Evolutionary conservation across 2,797 vertebrate genomes (phyloP), one percentile per base, ranked within the genome.

Genomic region (Dermochelys coriacea): DNA sequence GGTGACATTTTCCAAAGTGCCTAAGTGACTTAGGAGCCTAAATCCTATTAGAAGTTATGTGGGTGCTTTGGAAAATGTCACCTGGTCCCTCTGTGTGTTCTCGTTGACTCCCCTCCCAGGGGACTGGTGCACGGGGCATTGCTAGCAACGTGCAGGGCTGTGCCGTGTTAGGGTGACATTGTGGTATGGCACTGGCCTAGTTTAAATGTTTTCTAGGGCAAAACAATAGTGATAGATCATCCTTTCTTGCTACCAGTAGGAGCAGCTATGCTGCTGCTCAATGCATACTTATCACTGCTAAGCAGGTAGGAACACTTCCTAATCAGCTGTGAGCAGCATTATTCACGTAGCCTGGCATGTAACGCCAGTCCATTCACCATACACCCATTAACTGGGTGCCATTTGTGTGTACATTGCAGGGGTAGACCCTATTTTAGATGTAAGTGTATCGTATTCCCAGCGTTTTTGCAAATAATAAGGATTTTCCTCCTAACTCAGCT

Each of bases 151-250:
- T 47, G 45, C 6, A 7, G n/a, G 68, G 77, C 87, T 86, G 74
- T 90, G 86, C 91, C 88, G 75, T 68, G 71, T 92, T 86, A 61
- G 92, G 78, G 79, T 90, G 90, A 88, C 91, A 85, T 82, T 79
- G 87, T 83, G 88, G 90, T 68, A 85, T 29, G 87, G 80, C 87
- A 83, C 90, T 91, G 92, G 90, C 61, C 94, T 89, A 86, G 89
- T 61, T 90, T 87, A 89, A 51, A 47, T 54, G 61, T 90, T 75
- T 75, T 74, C n/a, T 15, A 25, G 34, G 82, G 41, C 79, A 93
- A 37, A 31, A 37, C 51, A 78, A 45, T 77, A 64, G 47, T 4
- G 10, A 41, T 47, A 21, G 19, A 49, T 41, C 84, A 55, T 45
- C 19, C 29, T 52, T 85, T 12, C 45, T 41, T 49, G 71, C 45